A percentile compares a stretch with the other conserved stretches of the same genome.
phyloP scores from a whole-genome alignment of 2,888 invertebrate species.

The Diplolepis rosae region DNA sequence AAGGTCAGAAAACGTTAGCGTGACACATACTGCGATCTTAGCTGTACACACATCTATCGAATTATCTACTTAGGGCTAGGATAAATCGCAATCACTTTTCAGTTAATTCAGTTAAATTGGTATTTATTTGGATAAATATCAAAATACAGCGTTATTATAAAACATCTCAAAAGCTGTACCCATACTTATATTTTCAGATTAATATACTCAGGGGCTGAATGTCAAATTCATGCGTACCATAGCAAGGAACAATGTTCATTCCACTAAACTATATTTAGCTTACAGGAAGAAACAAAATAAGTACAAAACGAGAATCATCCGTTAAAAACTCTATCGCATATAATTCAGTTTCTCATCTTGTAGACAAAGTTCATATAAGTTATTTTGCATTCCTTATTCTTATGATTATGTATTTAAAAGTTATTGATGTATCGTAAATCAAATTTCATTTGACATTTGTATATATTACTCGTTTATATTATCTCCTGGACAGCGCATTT shows the following conservation, averaged over 20 bases:
- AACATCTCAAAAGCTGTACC: conserved; percentile 42
- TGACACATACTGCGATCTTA: conserved; percentile 59
- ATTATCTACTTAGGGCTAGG: conserved; percentile 55
- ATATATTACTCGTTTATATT: conserved; percentile 36
- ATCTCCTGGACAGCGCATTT: background rate
- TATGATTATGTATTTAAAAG: conserved; percentile 35
- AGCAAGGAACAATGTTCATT: conserved; percentile 25
- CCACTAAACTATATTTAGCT: conserved; percentile 24
- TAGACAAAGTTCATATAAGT: conserved; percentile 18
- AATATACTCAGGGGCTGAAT: conserved; percentile 62
- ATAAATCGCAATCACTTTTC: conserved; percentile 11
- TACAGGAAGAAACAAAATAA: conserved; percentile 3
- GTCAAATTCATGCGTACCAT: conserved; percentile 55
- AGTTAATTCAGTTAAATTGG: conserved; percentile 15
- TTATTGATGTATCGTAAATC: conserved; percentile 28
- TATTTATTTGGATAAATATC: conserved; percentile 28
- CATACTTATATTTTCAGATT: conserved; percentile 41
- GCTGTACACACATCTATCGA: conserved; percentile 64
- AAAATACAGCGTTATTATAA: background rate
- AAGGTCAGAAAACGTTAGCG: conserved; percentile 56
- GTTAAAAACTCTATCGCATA: background rate
- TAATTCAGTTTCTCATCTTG: background rate
- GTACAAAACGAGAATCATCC: conserved; percentile 19
- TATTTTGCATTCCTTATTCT: conserved; percentile 36
- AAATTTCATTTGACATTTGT: conserved; percentile 45